Evolutionary conservation across 2,113 vertebrate genomes (phyloP), one percentile per base, ranked within the genome.

Genomic region (Percopsis transmontana): DNA sequence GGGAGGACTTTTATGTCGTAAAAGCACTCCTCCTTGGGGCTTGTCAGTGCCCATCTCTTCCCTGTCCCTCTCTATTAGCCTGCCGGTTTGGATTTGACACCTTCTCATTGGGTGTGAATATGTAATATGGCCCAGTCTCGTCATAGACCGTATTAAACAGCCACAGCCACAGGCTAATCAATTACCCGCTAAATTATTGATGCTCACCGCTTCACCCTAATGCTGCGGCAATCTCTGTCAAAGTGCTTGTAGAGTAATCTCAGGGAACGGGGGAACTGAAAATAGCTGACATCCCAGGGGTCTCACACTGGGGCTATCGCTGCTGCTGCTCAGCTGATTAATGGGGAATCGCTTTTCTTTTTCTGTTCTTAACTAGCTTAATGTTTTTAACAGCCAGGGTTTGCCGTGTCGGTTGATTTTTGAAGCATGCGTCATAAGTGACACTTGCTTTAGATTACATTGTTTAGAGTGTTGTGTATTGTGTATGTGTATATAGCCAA

Each of bases 161-260:
- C 53, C 55, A 39, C 58, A 57, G 27, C 65, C 74, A 59, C 45
- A 53, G 45, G 71, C 52, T 41, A 72, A 84, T 85, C 70, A 63
- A 73, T 76, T 60, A 70, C 71, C 62, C 7, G 40, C 67, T 72
- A 53, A 80, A 79, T 78, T 65, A 71, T 75, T 52, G 63, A 62
- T 42, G 55, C 45, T 9, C 21, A 21, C 14, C 3, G 13, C 16
- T 61, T 68, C 38, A 45, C 27, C 59, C 13, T 23, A 71, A 44
- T 14, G 41, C 40, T 38, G 56, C 33, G 33, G 21, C 24, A n/a
- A 1, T 68, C 54, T 66, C 48, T 47, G 33, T 53, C 33, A 42
- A 40, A 51, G 53, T 9, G 44, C 10, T 8, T 0, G 14, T 5
- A 47, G 20, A 20, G 21, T 48, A 15, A 47, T 66, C 39, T 58